Evolutionary conservation across 2,888 invertebrate species (phyloP), one percentile per base, ranked within the genome.

Genomic region (Xiphydria camelus): DNA sequence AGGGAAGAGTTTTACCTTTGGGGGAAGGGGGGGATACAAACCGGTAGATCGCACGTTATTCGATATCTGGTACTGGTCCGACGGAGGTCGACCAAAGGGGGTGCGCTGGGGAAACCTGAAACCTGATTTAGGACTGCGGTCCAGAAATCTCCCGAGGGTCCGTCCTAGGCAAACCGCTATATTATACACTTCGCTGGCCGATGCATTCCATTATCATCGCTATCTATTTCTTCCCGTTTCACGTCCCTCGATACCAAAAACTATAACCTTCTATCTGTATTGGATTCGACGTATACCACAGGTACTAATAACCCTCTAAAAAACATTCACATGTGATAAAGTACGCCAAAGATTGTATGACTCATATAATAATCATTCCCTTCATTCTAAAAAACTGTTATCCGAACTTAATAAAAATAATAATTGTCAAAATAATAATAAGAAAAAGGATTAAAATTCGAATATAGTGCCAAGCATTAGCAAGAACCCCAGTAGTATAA

Each of bases 91-190:
- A 38, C 26, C n/a, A n/a, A n/a, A n/a, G 55, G 62, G 59, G 61
- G 66, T 59, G 57, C 63, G 54, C 56, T 53, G 48, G 59, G 64
- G 69, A 66, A 70, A 64, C 64, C n/a, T n/a, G 68, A 70, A 73
- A 74, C 73, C 70, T 71, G 73, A 74, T 73, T 74, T 73, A 73
- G 73, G 66, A 67, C 65, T 70, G 73, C 66, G 72, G 73, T 70
- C 57, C 63, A 59, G 68, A 66, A 68, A 69, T 66, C 66, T 69
- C 73, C 61, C 68, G 48, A 55, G 70, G 66, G 71, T 70, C 53
- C 57, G 55, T 64, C 66, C 61, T 61, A n/a, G 63, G 57, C 68
- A 68, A 68, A 69, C 71, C 70, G 62, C 60, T 57, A 64, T 54
- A 62, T n/a, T 60, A 64, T 66, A 67, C 69, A 64, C 68, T 67